Evolutionary conservation across 2,797 vertebrate species (phyloP), one percentile per base, ranked within the genome.

Genomic region (Percopsis omiscomaycus): DNA sequence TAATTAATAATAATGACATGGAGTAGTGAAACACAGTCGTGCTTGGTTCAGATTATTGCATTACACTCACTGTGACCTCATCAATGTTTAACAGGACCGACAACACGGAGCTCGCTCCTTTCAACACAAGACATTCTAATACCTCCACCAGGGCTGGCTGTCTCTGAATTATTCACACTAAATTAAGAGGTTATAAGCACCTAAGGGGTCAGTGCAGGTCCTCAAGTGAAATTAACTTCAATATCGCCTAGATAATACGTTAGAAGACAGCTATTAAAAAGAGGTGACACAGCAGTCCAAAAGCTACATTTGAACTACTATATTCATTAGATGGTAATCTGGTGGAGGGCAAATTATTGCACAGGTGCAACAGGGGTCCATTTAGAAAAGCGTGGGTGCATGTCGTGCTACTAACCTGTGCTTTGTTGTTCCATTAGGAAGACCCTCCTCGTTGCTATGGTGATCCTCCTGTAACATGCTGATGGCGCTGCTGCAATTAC

Each of bases 401-500:
- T 16, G 59, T 51, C 55, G 65, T 61, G 48, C 62, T 4, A 37
- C 94, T 87, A 92, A 98, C 97, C 97, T 97, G 90, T 96, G 92
- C 49, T 93, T 95, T 78, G 92, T 92, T 86, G 95, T 91, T 79
- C 96, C 95, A 0, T 95, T 97, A 80, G 95, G 88, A 79, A 93
- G 92, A n/a, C 78, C 83, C 8, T 89, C 88, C 68, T 82, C 70
- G 73, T 93, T 89, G 56, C 91, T 92, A 84, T 90, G 93, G 67
- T 89, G 93, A 77, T 94, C 93, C 67, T 92, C 93, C 86, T 92
- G 92, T 12, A 93, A 91, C 94, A 94, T 86, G 74, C 85, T 89
- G 83, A 80, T 66, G 48, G 87, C 88, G 74, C 86, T 91, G 52
- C 89, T 83, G 50, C 83, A 78, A 66, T 79, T 55, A 67, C 82